These are phyloP conservation scores for Argentina silus DNA, from an alignment of 2,797 vertebrate species.

Conservation along the genomic window DNA sequence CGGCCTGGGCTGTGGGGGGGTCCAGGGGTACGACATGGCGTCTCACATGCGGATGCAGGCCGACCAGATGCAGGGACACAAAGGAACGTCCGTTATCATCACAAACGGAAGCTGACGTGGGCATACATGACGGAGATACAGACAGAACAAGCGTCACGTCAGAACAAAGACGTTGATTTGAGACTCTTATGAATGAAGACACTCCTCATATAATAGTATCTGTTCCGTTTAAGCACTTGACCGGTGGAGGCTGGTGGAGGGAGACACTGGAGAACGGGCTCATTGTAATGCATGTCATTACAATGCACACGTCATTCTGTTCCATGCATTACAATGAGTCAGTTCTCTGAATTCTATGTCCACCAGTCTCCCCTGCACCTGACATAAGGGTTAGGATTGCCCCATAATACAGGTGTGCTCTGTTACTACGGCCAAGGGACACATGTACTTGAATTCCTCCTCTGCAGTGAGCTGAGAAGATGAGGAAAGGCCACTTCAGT, in stretches of 20 bases:
- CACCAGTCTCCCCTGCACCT: neutral
- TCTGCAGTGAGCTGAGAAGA: neutral
- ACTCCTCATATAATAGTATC: constrained; percentile 15
- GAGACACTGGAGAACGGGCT: too few relatives aligned
- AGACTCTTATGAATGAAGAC: constrained; percentile 34
- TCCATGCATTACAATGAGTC: neutral
- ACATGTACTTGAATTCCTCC: neutral
- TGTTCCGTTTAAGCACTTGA: constrained; percentile 25
- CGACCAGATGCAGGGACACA: constrained; percentile 92
- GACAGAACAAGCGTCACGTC: constrained; percentile 70
- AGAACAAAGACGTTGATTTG: constrained; percentile 66
- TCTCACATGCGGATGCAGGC: constrained; percentile 94
- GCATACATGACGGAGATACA: constrained; percentile 55
- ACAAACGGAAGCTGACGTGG: constrained; percentile 92
- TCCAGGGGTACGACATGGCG: constrained; percentile 87
- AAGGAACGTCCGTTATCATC: constrained; percentile 95
- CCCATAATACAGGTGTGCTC: constrained; percentile 51
- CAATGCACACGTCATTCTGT: too few relatives aligned
- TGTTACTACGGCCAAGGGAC: constrained; percentile 47
- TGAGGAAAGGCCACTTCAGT: constrained; percentile 36
- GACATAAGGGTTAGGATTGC: constrained; percentile 31
- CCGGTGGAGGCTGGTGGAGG: too few relatives aligned
- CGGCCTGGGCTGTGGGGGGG: constrained; percentile 86
- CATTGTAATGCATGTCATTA: too few relatives aligned
- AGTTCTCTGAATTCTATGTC: too few relatives aligned